Evolutionary conservation across 2,113 vertebrate genomes (phyloP), one percentile per base, ranked within the genome.

Genomic region (Hemiscyllium ocellatum): DNA sequence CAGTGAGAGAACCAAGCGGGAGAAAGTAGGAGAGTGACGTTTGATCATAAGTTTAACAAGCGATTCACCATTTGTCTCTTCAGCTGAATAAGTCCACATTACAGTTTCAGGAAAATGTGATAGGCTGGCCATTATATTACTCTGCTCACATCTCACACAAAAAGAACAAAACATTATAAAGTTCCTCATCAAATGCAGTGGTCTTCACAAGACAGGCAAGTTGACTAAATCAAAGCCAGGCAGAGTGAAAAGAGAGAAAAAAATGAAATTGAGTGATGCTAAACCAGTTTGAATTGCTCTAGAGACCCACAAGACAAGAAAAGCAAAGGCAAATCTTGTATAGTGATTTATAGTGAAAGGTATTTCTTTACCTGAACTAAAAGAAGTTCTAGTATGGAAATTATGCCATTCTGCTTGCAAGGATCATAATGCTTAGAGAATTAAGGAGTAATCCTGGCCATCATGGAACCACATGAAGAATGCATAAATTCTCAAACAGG

Each of bases 1-100:
- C 98, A 97, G 98, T 98, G 98, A 98, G 98, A 99, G 98, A 98
- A 97, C 98, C 99, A 98, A 99, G 98, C 99, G 98, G 98, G 98
- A 99, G 98, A 98, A 98, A 98, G 98, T 98, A 98, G 98, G 94
- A 98, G 98, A 98, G 98, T 97, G 97, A 98, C 98, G 98, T 99
- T 99, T 99, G 98, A 99, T 99, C 98, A 98, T 98, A 98, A 98
- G 98, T 98, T 98, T 99, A 99, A 99, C 98, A 99, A 99, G 98
- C 98, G 98, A 98, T 98, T 99, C 98, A 98, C 98, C 98, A 98
- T 98, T 98, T 98, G 98, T 98, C 98, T 99, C 97, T 97, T 99
- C 98, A 97, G 98, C 98, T 98, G 98, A 98, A 97, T 98, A 96
- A 98, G 98, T 98, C 98, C 97, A 97, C 98, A 98, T 99, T 99